Evolutionary conservation across 2,888 invertebrate genomes (phyloP), one percentile per base, ranked within the genome.

Genomic region (Holacanthella duospinosa): DNA sequence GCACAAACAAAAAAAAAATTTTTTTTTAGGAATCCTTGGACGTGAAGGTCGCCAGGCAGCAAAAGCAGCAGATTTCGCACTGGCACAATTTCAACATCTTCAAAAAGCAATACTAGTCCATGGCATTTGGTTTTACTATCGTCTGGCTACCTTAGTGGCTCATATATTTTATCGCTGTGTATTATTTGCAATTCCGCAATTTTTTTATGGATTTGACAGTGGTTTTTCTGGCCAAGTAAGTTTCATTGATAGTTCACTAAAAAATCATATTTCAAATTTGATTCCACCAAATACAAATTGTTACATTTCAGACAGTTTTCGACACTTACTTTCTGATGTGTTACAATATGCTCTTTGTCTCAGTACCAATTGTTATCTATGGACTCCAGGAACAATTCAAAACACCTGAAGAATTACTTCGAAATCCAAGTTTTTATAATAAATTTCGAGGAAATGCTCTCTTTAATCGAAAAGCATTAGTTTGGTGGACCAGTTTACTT

Each of bases 131-230:
- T 90, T 86, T 77, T 90, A 89, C 74, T 81, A 85, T 63, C 79
- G 91, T 58, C 78, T 89, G 29, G 84, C 88, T 1, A 82, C 83
- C 0, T 78, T 91, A 66, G 86, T 89, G 67, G 85, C 87, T 70
- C 91, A 88, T 75, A 91, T 89, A 77, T 91, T 91, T 77, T 91
- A 90, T 76, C 91, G 91, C 79, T 90, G 90, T 78, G 78, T 89
- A 43, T 81, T 87, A 25, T 86, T 90, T 74, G 86, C 89, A 55
- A 80, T 80, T 6, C 81, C 82, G 4, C 83, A 83, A 71, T 68
- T 84, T 2, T 79, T 80, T 62, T 83, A 77, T 74, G 77, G 77
- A 55, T 77, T 79, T 71, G 77, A 75, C 71, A 77, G 75, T 29
- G 75, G 75, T 3, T 81, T 78, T 68, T 81, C 81, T 28, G 77